A percentile compares a stretch with the other conserved stretches of the same genome.
These are phyloP conservation scores for Oncorhynchus gorbuscha DNA, from an alignment of 2,113 vertebrate species.

Conservation along the genomic window DNA sequence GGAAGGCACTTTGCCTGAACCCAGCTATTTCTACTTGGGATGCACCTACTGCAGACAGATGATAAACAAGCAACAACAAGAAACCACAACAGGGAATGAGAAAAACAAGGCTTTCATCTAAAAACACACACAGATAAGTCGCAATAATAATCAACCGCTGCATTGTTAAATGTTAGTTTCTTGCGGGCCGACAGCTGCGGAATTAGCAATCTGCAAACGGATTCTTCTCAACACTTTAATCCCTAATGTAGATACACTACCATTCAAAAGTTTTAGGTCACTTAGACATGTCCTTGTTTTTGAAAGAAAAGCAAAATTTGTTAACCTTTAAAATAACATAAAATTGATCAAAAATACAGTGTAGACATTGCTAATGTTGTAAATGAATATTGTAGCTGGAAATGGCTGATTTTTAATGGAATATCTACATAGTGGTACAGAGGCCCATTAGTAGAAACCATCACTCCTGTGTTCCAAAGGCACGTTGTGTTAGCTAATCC, in stretches of 20 bases:
- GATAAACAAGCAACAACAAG: conserved; percentile 73
- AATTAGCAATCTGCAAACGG: conserved; percentile 60
- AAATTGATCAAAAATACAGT: too few species aligned
- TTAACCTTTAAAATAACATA: too few species aligned
- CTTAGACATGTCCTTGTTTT: too few species aligned
- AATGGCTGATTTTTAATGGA: too few species aligned
- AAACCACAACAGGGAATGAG: conserved; percentile 3
- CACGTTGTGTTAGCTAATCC: too few species aligned
- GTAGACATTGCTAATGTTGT: too few species aligned
- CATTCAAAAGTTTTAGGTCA: too few species aligned
- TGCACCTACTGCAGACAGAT: conserved; percentile 56
- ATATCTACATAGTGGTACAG: too few species aligned
- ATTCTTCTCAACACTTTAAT: conserved; percentile 58
- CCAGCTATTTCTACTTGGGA: conserved; percentile 66
- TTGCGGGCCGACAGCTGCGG: conserved; percentile 54
- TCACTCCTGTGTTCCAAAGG: too few species aligned
- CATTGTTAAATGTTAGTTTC: conserved; percentile 49
- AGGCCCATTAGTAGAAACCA: too few species aligned
- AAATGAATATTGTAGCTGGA: too few species aligned
- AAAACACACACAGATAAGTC: conserved; percentile 58
- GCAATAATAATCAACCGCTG: conserved; percentile 56
- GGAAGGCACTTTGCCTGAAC: conserved; percentile 76
- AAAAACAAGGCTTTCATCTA: conserved; percentile 68
- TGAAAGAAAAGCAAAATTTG: too few species aligned
- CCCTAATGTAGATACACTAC: conserved; percentile 47